Percentiles rank a stretch among this genome's conserved stretches.
phyloP scores from a whole-genome alignment of 2,113 vertebrate species.

The Microtus richardsoni region DNA sequence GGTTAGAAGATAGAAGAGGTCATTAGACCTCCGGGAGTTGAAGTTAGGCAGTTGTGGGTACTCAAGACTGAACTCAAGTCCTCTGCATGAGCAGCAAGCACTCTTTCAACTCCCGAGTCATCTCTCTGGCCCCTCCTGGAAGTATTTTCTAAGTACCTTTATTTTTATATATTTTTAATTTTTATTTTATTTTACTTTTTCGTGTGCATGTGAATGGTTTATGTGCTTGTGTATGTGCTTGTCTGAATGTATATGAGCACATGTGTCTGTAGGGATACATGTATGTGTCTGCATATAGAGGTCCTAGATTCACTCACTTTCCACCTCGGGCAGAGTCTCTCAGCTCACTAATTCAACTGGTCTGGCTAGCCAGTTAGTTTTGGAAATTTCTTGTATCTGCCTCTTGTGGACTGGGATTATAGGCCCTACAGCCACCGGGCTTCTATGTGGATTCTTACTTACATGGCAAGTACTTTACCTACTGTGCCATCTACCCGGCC shows the following conservation, averaged over 20 bases:
- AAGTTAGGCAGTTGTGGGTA: neutral
- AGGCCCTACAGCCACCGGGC: neutral
- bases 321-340: neutral
- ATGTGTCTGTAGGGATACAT: neutral
- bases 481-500: neutral
- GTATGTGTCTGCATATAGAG: neutral
- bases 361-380: neutral
- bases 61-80: neutral
- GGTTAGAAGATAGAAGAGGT: neutral
- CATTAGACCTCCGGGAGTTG: neutral
- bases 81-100: neutral
- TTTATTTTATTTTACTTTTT: neutral
- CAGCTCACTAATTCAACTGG: neutral
- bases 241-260: neutral
- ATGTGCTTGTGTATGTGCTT: neutral
- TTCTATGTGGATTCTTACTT: neutral
- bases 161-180: neutral
- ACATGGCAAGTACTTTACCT: neutral
- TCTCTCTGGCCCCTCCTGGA: neutral
- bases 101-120: neutral
- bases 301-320: neutral
- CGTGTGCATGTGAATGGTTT: neutral
- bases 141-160: neutral
- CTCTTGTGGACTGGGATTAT: neutral
- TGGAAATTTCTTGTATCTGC: neutral